Conservation (phyloP, 2,113 vertebrate genomes). For the Willisornis vidua region DNA sequence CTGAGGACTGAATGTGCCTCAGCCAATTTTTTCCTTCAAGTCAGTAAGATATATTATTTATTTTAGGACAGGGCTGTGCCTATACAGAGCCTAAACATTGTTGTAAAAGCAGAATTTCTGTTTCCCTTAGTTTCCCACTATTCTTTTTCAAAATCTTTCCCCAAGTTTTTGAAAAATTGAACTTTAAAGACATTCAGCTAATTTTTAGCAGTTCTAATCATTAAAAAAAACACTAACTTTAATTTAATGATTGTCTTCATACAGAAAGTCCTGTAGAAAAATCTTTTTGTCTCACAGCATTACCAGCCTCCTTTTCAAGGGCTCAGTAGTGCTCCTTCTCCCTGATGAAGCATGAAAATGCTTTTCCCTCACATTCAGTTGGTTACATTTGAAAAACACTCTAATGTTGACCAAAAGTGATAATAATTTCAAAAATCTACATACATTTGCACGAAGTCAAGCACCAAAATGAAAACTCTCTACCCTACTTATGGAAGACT, state of each 20-base stretch:
- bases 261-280: neutral
- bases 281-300: neutral
- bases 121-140: neutral
- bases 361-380: neutral
- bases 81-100: neutral
- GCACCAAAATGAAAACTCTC: neutral
- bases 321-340: neutral
- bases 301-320: neutral
- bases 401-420: neutral
- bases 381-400: neutral
- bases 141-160: neutral
- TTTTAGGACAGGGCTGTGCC: neutral
- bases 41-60: neutral
- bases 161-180: neutral
- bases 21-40: neutral
- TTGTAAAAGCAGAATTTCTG: neutral
- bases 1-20: neutral
- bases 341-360: neutral
- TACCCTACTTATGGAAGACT: rapidly evolving
- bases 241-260: neutral
- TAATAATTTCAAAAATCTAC: neutral
- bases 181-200: neutral
- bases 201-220: neutral
- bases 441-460: rapidly evolving
- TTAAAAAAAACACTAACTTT: neutral